Percentiles rank a stretch among this genome's conserved stretches.
These are phyloP conservation scores for Percopsis omiscomaycus DNA, from an alignment of 2,797 vertebrate species.

Conservation along the genomic window DNA sequence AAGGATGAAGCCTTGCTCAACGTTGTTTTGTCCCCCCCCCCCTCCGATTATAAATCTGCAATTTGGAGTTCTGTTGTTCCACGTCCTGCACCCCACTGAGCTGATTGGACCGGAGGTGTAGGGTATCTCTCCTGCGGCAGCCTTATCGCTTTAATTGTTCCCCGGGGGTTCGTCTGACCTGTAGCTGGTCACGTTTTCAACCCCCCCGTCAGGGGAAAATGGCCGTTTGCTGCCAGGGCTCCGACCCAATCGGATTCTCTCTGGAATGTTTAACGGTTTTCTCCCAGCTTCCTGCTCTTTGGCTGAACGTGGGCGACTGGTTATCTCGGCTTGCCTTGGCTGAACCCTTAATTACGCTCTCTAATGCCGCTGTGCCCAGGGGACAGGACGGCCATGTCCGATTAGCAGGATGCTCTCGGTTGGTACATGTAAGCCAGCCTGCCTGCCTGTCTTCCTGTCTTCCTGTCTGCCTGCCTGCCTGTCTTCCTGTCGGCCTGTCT, in stretches of 20 bases:
- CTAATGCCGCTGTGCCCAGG: conserved; percentile 18
- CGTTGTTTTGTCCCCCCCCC: no score
- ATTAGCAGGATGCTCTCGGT: conserved; percentile 26
- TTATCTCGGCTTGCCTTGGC: conserved; percentile 49
- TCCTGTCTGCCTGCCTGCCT: not conserved
- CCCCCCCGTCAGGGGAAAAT: conserved; percentile 48
- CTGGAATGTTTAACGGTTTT: conserved; percentile 65
- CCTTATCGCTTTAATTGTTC: conserved; percentile 69
- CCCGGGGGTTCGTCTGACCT: conserved; percentile 59
- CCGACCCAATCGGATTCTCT: conserved; percentile 62
- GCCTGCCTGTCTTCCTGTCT: not conserved
- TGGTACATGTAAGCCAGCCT: not conserved
- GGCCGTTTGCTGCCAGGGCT: conserved; percentile 49
- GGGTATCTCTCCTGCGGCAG: conserved; percentile 56
- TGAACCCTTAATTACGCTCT: conserved; percentile 44
- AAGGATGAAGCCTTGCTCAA: not conserved
- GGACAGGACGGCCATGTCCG: conserved; percentile 37
- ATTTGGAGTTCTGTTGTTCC: conserved; percentile 55
- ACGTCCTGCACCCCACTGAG: conserved; percentile 52
- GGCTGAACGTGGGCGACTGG: conserved; percentile 39
- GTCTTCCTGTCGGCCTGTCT: not conserved
- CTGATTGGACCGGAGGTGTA: conserved; percentile 37
- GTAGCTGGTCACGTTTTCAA: conserved; percentile 65
- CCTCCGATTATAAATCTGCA: conserved; percentile 35
- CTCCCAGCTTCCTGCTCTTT: conserved; percentile 50